Evolutionary conservation across 2,888 invertebrate species (phyloP).

Genomic region (Sinelater perroti): DNA sequence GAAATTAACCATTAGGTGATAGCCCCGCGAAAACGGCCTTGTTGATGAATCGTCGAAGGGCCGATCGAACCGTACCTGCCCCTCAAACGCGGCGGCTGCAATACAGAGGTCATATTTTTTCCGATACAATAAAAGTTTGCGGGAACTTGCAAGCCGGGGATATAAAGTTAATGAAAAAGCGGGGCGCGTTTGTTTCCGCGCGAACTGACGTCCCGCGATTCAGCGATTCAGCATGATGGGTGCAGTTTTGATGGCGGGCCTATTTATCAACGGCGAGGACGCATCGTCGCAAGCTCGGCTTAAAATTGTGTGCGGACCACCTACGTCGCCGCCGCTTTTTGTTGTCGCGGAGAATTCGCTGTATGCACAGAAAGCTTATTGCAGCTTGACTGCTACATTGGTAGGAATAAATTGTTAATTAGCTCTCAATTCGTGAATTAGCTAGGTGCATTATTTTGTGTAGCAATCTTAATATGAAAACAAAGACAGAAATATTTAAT

Average conservation of each 20-base stretch:
- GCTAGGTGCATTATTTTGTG: too few species aligned
- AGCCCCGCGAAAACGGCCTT: constrained; percentile 9
- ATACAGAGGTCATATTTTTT: constrained; percentile 7
- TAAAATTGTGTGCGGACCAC: too few species aligned
- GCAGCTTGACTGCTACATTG: too few species aligned
- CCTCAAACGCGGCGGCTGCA: background rate
- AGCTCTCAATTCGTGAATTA: too few species aligned
- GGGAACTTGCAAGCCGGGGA: constrained; percentile 3
- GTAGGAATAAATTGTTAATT: too few species aligned
- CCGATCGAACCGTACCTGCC: constrained; percentile 11
- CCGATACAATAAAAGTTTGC: constrained; percentile 13
- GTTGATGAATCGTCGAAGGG: constrained; percentile 1
- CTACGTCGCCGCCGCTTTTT: too few species aligned
- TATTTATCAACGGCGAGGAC: background rate
- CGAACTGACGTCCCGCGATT: constrained; percentile 5
- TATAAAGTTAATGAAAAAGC: constrained; percentile 14
- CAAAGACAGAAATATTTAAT: too few species aligned
- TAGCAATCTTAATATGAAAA: too few species aligned
- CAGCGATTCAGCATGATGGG: background rate
- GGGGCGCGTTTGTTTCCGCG: background rate
- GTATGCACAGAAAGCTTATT: too few species aligned
- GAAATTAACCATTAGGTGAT: constrained; percentile 27
- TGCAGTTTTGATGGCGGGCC: background rate
- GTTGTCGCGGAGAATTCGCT: too few species aligned
- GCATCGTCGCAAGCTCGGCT: too few species aligned